A percentile compares a stretch with the other conserved stretches of the same genome.
Evolutionary conservation across 2,888 invertebrate species (phyloP).

Genomic region (Spodoptera picta): DNA sequence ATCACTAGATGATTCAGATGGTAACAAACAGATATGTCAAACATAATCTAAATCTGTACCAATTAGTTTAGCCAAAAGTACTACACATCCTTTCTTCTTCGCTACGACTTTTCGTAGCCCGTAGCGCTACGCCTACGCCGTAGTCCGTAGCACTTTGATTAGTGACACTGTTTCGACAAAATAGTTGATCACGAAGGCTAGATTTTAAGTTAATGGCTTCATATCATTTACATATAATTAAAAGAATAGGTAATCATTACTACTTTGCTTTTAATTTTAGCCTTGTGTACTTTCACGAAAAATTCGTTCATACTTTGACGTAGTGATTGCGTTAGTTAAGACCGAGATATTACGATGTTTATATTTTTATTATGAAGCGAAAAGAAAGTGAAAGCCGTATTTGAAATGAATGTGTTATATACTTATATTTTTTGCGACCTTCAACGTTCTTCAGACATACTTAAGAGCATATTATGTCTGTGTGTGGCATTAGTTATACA

Average conservation of each 20-base stretch:
- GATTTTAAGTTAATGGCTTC: slow-evolving; percentile 33
- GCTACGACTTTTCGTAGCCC: slow-evolving; percentile 27
- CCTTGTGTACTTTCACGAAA: slow-evolving; percentile 33
- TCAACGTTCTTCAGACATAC: no score
- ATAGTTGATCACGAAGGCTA: slow-evolving; percentile 27
- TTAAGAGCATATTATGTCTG: no score
- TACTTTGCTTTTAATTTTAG: slow-evolving; percentile 38
- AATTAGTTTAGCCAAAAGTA: no score
- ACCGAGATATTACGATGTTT: no score
- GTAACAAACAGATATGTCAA: no score
- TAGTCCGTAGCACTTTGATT: slow-evolving; percentile 38
- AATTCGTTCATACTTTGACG: not conserved
- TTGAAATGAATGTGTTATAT: no score
- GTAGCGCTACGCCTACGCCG: slow-evolving; percentile 41
- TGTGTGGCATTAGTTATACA: no score
- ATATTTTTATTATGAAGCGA: no score
- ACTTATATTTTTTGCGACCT: no score
- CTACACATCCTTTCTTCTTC: not conserved
- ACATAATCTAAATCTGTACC: no score
- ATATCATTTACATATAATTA: slow-evolving; percentile 39
- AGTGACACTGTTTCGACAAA: slow-evolving; percentile 11
- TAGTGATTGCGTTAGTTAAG: not conserved
- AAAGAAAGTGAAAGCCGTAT: no score
- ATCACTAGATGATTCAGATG: no score
- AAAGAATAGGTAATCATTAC: slow-evolving; percentile 44